A percentile compares a stretch with the other conserved stretches of the same genome.
Conservation (phyloP, 2,888 invertebrate species). For the Monoplex corrugatus region DNA sequence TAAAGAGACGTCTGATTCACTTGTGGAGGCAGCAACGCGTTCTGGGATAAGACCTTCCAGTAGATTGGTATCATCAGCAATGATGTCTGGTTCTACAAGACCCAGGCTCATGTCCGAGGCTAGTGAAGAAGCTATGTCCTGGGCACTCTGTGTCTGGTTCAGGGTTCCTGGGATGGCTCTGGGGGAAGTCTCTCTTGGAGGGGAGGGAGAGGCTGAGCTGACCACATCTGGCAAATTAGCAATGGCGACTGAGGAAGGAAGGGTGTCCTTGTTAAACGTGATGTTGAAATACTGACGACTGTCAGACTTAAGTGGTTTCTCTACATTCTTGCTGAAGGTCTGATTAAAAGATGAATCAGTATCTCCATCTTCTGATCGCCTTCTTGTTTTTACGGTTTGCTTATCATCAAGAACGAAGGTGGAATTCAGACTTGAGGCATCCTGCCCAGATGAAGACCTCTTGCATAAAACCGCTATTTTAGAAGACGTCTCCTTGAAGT, state of each 20-base stretch:
- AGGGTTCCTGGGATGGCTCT: background rate
- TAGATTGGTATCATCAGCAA: slow-evolving; percentile 51
- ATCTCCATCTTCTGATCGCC: slow-evolving; percentile 53
- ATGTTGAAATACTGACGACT: slow-evolving; percentile 68
- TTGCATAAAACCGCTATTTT: slow-evolving; percentile 41
- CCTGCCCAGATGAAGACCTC: slow-evolving; percentile 1
- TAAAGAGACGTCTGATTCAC: slow-evolving; percentile 42
- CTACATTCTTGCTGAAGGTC: slow-evolving; percentile 58
- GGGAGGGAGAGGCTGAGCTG: slow-evolving; percentile 52
- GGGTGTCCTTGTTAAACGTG: slow-evolving; percentile 65
- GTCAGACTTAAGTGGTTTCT: slow-evolving; percentile 66
- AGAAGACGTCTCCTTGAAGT: slow-evolving; percentile 14
- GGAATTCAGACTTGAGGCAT: slow-evolving; percentile 60
- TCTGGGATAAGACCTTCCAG: slow-evolving; percentile 35
- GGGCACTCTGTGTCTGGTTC: slow-evolving; percentile 44
- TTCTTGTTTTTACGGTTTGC: slow-evolving; percentile 49
- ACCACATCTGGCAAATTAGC: slow-evolving; percentile 55
- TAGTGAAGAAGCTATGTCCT: slow-evolving; percentile 28
- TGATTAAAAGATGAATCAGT: slow-evolving; percentile 51
- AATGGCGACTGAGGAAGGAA: background rate
- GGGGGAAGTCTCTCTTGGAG: background rate
- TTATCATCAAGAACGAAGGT: slow-evolving; percentile 65
- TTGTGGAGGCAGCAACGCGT: slow-evolving; percentile 18
- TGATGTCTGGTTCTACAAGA: slow-evolving; percentile 45
- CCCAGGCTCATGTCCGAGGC: slow-evolving; percentile 46